Evolutionary conservation across 2,888 invertebrate species (phyloP), one percentile per base, ranked within the genome.

Genomic region (Drosophila limbata): DNA sequence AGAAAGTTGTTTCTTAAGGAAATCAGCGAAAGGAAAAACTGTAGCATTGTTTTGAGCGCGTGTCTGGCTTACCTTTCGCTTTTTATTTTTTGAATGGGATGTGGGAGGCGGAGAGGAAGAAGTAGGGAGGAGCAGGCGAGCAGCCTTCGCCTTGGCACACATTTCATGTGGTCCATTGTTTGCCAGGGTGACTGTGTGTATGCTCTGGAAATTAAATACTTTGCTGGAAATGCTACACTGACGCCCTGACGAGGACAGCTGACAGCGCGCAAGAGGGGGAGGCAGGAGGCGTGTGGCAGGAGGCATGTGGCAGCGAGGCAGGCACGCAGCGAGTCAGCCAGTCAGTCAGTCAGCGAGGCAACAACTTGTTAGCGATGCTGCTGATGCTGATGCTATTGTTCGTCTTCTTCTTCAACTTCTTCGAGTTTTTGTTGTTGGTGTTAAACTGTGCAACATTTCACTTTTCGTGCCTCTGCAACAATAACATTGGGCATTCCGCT

Each of bases 121-220:
- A n/a, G 31, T 17, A 17, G 39, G 19, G 67, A 57, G 13, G 42
- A 66, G 19, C 55, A 67, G 63, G 62, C 56, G n/a, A 57, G 44
- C 74, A 89, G 89, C 89, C 85, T 89, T 85, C 89, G 89, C 85
- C 85, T 85, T 85, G 89, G 89, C 85, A 85, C 71, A 89, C 82
- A 86, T 89, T 89, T 87, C 61, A 73, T 63, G 84, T 28, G 37
- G 35, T 11, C 69, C 62, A 73, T 68, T 73, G 77, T 66, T 68
- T 52, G 69, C 62, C 33, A 15, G 40, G 28, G 37, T 42, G 42
- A 25, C 60, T 37, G 61, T 61, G 63, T 73, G 79, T 69, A 45
- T 69, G 84, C 69, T 69, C 66, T 77, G 78, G 78, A 87, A 87
- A 86, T 86, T 86, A 89, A 89, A 86, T 89, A 89, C 89, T 89